Percentiles rank a stretch among this genome's conserved stretches.
phyloP scores from a whole-genome alignment of 2,113 vertebrate genomes.

The Illadopsis cleaveri region DNA sequence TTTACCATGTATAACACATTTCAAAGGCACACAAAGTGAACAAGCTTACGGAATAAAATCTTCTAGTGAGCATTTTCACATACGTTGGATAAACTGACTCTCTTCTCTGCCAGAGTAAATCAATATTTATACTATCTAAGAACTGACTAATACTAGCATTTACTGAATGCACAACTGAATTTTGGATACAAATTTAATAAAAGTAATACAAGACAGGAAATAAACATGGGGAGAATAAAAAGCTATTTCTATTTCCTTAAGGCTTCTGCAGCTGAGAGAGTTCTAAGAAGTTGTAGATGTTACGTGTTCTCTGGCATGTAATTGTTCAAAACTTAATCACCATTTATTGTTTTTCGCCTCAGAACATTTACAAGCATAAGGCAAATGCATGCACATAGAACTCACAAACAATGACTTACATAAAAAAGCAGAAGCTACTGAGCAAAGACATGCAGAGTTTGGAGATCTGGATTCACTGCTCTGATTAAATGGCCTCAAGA shows the following conservation, averaged over 20 bases:
- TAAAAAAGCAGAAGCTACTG: background rate
- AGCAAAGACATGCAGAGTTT: background rate
- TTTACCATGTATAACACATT: background rate
- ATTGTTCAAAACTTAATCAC: background rate
- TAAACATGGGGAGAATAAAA: constrained; percentile 47
- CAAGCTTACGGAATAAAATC: constrained; percentile 32
- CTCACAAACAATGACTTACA: background rate
- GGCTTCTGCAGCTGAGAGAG: background rate
- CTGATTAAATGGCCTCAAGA: background rate
- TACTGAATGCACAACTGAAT: constrained; percentile 63
- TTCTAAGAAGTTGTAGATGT: background rate
- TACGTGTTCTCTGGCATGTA: background rate
- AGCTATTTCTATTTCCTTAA: constrained; percentile 40
- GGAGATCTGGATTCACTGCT: background rate
- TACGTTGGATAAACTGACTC: background rate
- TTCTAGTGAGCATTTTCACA: background rate
- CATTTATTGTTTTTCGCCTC: background rate
- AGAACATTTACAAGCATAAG: background rate
- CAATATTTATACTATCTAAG: constrained; percentile 63
- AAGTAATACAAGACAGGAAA: constrained; percentile 40
- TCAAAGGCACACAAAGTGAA: background rate
- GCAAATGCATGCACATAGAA: background rate
- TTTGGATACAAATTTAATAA: constrained; percentile 63
- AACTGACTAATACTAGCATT: constrained; percentile 66
- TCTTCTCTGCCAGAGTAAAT: constrained; percentile 57